phyloP scores from a whole-genome alignment of 1,140 invertebrate species.

The Zelostemma sp. region DNA sequence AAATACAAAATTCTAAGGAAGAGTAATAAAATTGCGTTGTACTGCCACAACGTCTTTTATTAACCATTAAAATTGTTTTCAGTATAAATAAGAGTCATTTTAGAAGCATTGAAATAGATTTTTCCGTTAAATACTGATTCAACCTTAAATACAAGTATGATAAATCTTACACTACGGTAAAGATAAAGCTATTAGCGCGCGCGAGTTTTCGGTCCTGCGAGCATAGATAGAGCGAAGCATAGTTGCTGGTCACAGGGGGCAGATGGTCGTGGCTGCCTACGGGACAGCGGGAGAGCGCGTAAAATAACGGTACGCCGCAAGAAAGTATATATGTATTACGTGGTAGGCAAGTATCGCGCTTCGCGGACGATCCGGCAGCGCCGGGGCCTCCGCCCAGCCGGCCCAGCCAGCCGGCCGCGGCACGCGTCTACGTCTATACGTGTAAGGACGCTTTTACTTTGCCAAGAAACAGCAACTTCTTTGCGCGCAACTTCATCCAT shows the following conservation, averaged over 20 bases:
- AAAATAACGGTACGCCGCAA: conserved; percentile 46
- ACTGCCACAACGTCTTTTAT: too few species aligned
- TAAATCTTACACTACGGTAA: too few species aligned
- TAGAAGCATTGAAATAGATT: too few species aligned
- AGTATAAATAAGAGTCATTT: too few species aligned
- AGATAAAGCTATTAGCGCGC: conserved; percentile 15
- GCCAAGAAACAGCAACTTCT: too few species aligned
- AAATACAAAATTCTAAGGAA: too few species aligned
- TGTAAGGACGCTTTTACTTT: not conserved
- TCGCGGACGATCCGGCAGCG: conserved; percentile 33
- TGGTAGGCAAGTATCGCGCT: conserved; percentile 34
- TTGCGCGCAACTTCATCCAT: too few species aligned
- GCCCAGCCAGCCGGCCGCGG: conserved; percentile 36
- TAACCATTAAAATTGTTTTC: too few species aligned
- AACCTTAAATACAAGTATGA: too few species aligned
- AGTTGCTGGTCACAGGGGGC: conserved; percentile 33
- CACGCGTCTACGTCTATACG: conserved; percentile 22
- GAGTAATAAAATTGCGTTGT: too few species aligned
- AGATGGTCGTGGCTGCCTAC: conserved; percentile 36
- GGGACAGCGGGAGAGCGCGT: conserved; percentile 46
- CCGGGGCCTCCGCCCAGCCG: conserved; percentile 41
- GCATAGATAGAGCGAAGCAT: conserved; percentile 32
- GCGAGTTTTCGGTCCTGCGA: conserved; percentile 25
- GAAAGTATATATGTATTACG: conserved; percentile 34
- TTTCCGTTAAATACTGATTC: too few species aligned